Base-by-base conservation (phyloP, 2,888 invertebrate genomes). In the Steromphala cineraria region DNA sequence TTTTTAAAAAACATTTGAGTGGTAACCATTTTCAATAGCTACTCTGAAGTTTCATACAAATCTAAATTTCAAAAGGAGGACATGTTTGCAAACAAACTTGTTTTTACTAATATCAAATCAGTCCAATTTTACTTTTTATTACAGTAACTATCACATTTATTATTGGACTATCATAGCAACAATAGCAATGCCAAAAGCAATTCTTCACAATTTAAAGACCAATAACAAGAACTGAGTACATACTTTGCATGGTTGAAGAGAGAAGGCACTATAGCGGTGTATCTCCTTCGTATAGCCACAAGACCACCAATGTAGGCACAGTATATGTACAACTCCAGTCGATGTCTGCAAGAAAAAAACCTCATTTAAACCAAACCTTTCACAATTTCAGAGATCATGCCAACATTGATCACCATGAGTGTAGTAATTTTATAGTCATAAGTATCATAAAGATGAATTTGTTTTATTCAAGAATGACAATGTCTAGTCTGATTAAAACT, bases 291-390 rank as follows among this genome's bases (percentile, higher is more conserved):
- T 4, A 94, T 89, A 5, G 93, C 93, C 77, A 92, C 86, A 56
- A 93, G 84, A 1, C 91, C 92, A 53, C 93, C 94, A 78, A 92
- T 82, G 82, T 93, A 94, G 24, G 92, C 88, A 85, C 90, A 87
- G 21, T 92, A 80, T 0, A 89, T 87, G 56, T 93, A 84, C 79
- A 94, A 85, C 78, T 93, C 91, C 81, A 82, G 81, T 71, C 86
- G 87, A 75, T 86, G 76, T 75, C 93, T 93, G 84, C 0, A 88
- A 89, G 75, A 67, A 79, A 77, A 62, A 53, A 53, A 53, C 1
- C 19, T 4, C 2, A 7, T 36, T 36, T 36, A 7, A 36, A 36
- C 36, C 2, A 36, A n/a, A n/a, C 2, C 36, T 36, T 55, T 24
- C 28, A 80, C 31, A 76, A 0, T 19, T 46, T 71, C 19, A 0